Evolutionary conservation across 2,888 invertebrate species (phyloP).

Genomic region (Andrena minutula): DNA sequence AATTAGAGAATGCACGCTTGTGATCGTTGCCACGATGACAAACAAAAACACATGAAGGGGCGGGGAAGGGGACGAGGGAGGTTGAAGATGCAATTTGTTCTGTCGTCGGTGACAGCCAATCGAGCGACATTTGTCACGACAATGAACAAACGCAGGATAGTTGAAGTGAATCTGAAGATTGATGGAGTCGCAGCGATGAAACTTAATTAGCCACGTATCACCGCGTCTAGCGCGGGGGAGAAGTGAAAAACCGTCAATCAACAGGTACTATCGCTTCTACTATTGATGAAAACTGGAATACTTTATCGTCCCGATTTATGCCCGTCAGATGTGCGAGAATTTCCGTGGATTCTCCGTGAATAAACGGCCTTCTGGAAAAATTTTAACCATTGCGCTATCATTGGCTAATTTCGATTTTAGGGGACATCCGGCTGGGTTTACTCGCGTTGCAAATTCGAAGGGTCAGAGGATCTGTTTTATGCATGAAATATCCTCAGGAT

Average conservation of each 20-base stretch:
- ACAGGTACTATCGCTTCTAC: slow-evolving; percentile 43
- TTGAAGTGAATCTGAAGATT: slow-evolving; percentile 37
- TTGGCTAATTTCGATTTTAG: no score
- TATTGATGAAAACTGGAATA: slow-evolving; percentile 29
- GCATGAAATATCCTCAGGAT: slow-evolving; percentile 26
- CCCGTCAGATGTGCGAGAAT: not conserved
- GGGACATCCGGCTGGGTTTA: no score
- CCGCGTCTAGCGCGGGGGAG: not conserved
- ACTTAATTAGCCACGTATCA: slow-evolving; percentile 50
- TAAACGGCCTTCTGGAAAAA: not conserved
- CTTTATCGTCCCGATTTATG: slow-evolving; percentile 15
- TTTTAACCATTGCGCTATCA: not conserved
- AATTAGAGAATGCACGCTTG: slow-evolving; percentile 19
- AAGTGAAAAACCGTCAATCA: slow-evolving; percentile 44
- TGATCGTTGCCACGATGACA: slow-evolving; percentile 37
- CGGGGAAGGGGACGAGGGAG: slow-evolving; percentile 26
- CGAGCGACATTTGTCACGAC: slow-evolving; percentile 54
- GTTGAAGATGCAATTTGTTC: slow-evolving; percentile 61
- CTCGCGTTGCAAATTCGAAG: not conserved
- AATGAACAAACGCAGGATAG: slow-evolving; percentile 39
- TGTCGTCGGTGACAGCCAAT: slow-evolving; percentile 61
- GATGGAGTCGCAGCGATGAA: slow-evolving; percentile 10
- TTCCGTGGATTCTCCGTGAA: not conserved
- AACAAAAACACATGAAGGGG: slow-evolving; percentile 1
- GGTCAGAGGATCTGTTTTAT: slow-evolving; percentile 5